Conservation (phyloP, 2,888 invertebrate species). For the Pterobdella sp. region DNA sequence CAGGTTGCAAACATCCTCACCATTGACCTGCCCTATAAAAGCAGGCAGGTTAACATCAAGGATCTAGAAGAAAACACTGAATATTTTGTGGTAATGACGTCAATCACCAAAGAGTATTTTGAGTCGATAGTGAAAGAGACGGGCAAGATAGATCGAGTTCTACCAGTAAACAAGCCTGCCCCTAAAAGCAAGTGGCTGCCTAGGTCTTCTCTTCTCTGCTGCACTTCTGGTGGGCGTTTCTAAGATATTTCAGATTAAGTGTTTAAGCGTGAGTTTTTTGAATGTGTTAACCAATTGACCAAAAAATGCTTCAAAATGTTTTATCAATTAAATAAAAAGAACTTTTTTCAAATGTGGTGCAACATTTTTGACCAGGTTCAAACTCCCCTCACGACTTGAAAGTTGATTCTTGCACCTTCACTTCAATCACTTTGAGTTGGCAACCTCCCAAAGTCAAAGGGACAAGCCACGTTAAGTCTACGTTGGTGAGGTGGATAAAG, state of each 20-base stretch:
- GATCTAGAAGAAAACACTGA: conserved; percentile 47
- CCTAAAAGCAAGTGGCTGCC: conserved; percentile 49
- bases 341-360: background rate
- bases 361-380: conserved; percentile 42
- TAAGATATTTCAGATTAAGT: conserved; percentile 36
- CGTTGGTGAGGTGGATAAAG: conserved; percentile 48
- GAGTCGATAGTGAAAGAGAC: conserved; percentile 37
- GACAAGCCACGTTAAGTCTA: conserved; percentile 47
- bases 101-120: conserved; percentile 51
- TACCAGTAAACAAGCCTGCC: conserved; percentile 44
- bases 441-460: conserved; percentile 49
- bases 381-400: conserved; percentile 43
- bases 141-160: conserved; percentile 40
- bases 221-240: conserved; percentile 49
- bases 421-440: conserved; percentile 47
- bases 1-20: conserved; percentile 20
- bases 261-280: conserved; percentile 31
- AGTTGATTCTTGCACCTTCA: conserved; percentile 40
- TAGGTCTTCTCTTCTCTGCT: conserved; percentile 44
- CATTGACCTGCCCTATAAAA: conserved; percentile 46
- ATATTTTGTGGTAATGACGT: conserved; percentile 48
- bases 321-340: background rate
- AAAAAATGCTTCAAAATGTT: background rate
- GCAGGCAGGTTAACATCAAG: conserved; percentile 43
- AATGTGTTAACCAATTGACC: background rate